Evolutionary conservation across 2,113 vertebrate species (phyloP), one percentile per base, ranked within the genome.

Genomic region (Gymnarchus niloticus): DNA sequence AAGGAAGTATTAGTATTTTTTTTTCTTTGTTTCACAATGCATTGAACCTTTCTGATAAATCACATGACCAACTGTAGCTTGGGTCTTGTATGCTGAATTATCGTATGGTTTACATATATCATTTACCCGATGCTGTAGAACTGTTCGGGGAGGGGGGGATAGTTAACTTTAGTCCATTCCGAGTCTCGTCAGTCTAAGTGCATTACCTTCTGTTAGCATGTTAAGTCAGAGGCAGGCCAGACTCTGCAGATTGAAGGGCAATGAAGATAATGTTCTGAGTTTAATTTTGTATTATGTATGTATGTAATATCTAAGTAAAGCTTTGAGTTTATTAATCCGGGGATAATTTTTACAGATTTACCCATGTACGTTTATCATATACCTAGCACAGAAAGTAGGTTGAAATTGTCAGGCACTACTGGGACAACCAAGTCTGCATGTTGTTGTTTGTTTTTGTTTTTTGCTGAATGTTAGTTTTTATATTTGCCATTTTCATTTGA

Each of bases 61-160:
- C 90, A 90, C 87, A 86, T 85, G 87, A 76, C 85, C 73, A 19
- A 88, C 86, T 87, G 56, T 81, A 33, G 25, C n/a, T 76, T 54
- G 49, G 83, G 17, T 89, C 92, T 92, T 92, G 91, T 91, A 81
- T 57, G 57, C 78, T 25, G 81, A 90, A 87, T 88, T 88, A 52
- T 87, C 83, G 88, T 85, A 81, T 81, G 14, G 57, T 56, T 87
- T 84, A 88, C 21, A 86, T 84, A 19, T 81, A 56, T 87, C 85
- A 84, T 51, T 84, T 28, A 21, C 5, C 56, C 81, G 89, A 91
- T 91, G 90, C 93, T 93, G 92, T 91, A 90, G 87, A 91, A 84
- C 85, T 84, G 81, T 56, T 59, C 33, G 51, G 28, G 41, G 41
- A 17, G 83, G 88, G 81, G 52, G 87, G 88, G 87, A 77, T 87